Evolutionary conservation across 2,113 vertebrate genomes (phyloP), one percentile per base, ranked within the genome.

Genomic region (Peromyscus californicus): DNA sequence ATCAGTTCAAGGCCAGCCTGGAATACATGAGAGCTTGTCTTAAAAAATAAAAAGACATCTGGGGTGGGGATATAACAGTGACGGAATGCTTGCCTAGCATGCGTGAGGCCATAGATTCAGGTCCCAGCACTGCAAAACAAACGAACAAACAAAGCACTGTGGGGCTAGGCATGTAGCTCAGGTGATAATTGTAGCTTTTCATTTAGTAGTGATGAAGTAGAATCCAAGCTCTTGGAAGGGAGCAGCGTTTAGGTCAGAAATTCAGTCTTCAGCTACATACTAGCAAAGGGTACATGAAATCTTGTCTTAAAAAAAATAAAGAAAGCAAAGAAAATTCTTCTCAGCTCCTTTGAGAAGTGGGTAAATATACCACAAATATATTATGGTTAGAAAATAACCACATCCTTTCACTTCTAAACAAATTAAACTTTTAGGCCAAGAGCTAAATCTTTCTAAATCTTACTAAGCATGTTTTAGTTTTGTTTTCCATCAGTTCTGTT

Each of bases 401-500:
- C 22, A 42, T 91, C 39, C 7, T 75, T 91, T 89, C 67, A 72
- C 69, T 79, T 91, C 48, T 36, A 70, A 75, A 59, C 33, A 48
- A 78, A 22, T 63, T 95, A 67, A 88, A 84, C 59, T 31, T 83
- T 69, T 51, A 88, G 93, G 54, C 57, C 3, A 88, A 88, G 63
- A 93, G 59, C 85, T 42, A 94, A 91, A 59, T 75, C 90, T 72
- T 1, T 6, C 82, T 96, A 22, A 89, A 75, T 29, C 75, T 94
- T 87, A 84, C 86, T 57, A 95, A 94, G 61, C n/a, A 29, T 57
- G 76, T 95, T 88, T 93, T 67, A 39, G 15, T 79, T 95, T 82
- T 88, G 7, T 91, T 92, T 96, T 54, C 63, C 42, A 54, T 93
- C 2, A 91, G 94, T 96, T 95, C 89, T 95, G 21, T 72, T 72